Percentiles rank a stretch among this genome's conserved stretches.
Evolutionary conservation across 1,140 invertebrate species (phyloP).

Genomic region (Xylocopa sonorina): DNA sequence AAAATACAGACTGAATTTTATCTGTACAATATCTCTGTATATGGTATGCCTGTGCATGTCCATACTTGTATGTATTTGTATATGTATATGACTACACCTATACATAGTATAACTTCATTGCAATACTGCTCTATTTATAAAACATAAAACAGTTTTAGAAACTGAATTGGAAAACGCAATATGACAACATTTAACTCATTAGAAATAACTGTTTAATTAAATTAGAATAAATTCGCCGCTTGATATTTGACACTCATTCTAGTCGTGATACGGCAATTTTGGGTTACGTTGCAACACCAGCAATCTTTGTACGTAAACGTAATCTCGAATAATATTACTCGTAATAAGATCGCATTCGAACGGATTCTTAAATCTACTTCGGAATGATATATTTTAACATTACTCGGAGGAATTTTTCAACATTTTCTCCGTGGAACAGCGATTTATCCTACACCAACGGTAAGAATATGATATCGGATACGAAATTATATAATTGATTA

Average conservation of each 20-base stretch:
- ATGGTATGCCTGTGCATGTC: too few relatives aligned
- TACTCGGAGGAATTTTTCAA: neutral
- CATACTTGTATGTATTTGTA: neutral
- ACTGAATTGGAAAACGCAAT: conserved; percentile 19
- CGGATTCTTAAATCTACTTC: neutral
- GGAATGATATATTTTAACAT: neutral
- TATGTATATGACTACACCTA: neutral
- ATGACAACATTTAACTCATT: neutral
- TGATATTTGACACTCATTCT: neutral
- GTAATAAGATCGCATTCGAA: neutral
- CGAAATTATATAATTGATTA: neutral
- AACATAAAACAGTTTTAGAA: conserved; percentile 28
- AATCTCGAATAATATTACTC: neutral
- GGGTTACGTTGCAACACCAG: neutral
- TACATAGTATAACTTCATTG: conserved; percentile 24
- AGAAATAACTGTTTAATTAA: neutral
- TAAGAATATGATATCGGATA: neutral
- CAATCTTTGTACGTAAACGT: neutral
- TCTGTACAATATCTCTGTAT: neutral
- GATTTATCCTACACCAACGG: neutral
- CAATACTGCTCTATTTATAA: conserved; percentile 42
- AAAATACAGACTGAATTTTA: conserved; percentile 5
- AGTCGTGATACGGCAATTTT: neutral
- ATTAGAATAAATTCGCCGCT: neutral
- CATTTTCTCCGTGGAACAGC: neutral